Evolutionary conservation across 1,140 invertebrate genomes (phyloP).

Genomic region (Atopsyche davidsoni): DNA sequence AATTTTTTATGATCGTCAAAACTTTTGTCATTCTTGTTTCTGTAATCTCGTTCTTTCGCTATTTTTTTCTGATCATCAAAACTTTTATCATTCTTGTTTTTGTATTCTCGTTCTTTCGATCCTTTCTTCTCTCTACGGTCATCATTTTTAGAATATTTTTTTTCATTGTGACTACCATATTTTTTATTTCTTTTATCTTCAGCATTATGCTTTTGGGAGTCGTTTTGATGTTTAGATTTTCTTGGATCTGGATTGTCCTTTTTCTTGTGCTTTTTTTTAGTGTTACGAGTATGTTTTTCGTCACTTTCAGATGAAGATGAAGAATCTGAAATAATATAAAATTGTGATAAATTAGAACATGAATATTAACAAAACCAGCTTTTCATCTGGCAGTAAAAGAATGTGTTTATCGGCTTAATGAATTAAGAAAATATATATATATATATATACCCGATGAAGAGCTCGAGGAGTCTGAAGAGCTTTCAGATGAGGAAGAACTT

Average conservation of each 20-base stretch:
- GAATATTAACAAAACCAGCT: too few relatives aligned
- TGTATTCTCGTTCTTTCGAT: neutral
- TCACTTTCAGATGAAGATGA: constrained; percentile 17
- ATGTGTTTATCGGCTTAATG: too few relatives aligned
- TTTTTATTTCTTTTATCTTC: constrained; percentile 1
- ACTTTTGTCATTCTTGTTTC: neutral
- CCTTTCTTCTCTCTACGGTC: constrained; percentile 5
- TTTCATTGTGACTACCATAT: constrained; percentile 14
- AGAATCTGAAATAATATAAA: constrained; percentile 33
- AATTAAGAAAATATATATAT: constrained; percentile 8
- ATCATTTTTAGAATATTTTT: constrained; percentile 6
- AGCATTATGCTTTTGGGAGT: neutral
- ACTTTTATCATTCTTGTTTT: neutral
- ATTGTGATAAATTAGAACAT: constrained; percentile 8
- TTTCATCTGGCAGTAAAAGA: too few relatives aligned
- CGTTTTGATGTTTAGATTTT: constrained; percentile 21
- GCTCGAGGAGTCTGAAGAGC: constrained; percentile 28
- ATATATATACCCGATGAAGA: constrained; percentile 24
- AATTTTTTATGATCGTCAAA: neutral
- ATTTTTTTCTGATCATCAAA: neutral
- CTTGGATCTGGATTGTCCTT: neutral
- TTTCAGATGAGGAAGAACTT: constrained; percentile 18
- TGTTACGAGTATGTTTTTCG: too few relatives aligned
- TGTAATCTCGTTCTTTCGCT: neutral
- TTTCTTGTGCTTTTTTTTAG: constrained; percentile 3